Base-by-base conservation (phyloP, 2,888 invertebrate species). In the Pediacus dermestoides region DNA sequence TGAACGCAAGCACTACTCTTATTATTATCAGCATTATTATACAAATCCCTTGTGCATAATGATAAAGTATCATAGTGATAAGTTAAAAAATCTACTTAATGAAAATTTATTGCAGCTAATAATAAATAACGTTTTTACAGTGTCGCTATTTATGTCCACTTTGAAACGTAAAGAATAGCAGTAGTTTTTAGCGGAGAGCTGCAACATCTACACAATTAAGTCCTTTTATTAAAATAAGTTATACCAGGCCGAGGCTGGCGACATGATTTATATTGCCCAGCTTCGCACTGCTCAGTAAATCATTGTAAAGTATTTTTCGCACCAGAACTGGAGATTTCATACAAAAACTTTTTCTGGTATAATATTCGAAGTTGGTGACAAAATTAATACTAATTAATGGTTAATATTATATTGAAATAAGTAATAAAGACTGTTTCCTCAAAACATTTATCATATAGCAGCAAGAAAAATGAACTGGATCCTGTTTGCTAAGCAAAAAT, bases 171-270 rank as follows among this genome's bases (percentile, higher is more conserved):
- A 41, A 37, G 36, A 41, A 41, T 41, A 22, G 36, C 31, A 28
- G 36, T 41, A 28, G 36, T 41, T 37, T 32, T 30, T 28, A 39
- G 18, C 30, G 30, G 4, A 16, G 25, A 36, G 31, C 16, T 26
- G 26, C 34, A 26, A 34, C 34, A 36, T 39, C 28, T 30, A 30
- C 37, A 28, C 41, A 41, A 41, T 41, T 41, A 41, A 21, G 30
- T 21, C 21, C 31, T 31, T 41, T 41, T 41, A 41, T 41, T 37
- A 36, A 41, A 41, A 41, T 37, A 39, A 39, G 39, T 39, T 39
- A 30, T 16, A 22, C 30, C 28, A 18, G 23, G 15, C 32, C 9
- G 32, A 8, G 14, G 10, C 21, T 22, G 26, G 34, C 30, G 28
- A 39, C 33, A 16, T 39, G 34, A 39, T 39, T 34, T 39, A 39